phyloP scores from a whole-genome alignment of 2,113 vertebrate species.

The Sinocyclocheilus anophthalmus region DNA sequence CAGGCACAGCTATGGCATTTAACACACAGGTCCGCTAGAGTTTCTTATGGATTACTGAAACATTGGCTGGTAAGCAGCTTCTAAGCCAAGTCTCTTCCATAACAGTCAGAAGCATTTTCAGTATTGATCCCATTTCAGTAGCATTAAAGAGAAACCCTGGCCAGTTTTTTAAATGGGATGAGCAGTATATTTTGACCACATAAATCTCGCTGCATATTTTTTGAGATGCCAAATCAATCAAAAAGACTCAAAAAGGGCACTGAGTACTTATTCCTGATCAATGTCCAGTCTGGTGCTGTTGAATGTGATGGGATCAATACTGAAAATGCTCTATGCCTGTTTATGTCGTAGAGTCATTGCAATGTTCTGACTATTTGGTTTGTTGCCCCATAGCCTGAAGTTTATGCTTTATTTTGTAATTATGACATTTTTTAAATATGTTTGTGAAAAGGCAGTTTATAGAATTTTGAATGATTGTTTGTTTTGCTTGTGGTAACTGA shows the following conservation, averaged over 20 bases:
- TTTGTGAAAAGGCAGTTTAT: too few species aligned
- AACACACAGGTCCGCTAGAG: neutral
- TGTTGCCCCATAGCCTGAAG: too few species aligned
- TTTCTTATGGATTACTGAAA: conserved; percentile 31
- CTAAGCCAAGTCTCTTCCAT: conserved; percentile 20
- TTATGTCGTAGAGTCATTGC: too few species aligned
- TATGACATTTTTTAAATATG: too few species aligned
- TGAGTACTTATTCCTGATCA: conserved; percentile 9
- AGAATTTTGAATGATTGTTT: too few species aligned
- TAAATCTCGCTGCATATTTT: neutral
- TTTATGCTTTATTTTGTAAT: too few species aligned
- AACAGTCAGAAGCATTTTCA: conserved; percentile 28
- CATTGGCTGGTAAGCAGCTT: neutral
- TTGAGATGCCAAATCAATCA: conserved; percentile 30
- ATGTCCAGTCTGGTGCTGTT: neutral
- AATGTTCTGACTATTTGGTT: too few species aligned
- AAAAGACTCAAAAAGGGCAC: conserved; percentile 23
- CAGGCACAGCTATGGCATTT: conserved; percentile 21
- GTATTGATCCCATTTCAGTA: conserved; percentile 23
- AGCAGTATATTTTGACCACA: conserved; percentile 27
- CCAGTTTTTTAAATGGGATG: conserved; percentile 14
- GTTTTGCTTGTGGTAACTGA: too few species aligned
- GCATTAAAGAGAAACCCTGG: conserved; percentile 25
- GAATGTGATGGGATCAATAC: too few species aligned
- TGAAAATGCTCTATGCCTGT: too few species aligned